Percentiles rank a stretch among this genome's conserved stretches.
These are phyloP conservation scores for pig (Sus scrofa) DNA, from an alignment of 2,113 vertebrate genomes.

Conservation along the genomic window DNA sequence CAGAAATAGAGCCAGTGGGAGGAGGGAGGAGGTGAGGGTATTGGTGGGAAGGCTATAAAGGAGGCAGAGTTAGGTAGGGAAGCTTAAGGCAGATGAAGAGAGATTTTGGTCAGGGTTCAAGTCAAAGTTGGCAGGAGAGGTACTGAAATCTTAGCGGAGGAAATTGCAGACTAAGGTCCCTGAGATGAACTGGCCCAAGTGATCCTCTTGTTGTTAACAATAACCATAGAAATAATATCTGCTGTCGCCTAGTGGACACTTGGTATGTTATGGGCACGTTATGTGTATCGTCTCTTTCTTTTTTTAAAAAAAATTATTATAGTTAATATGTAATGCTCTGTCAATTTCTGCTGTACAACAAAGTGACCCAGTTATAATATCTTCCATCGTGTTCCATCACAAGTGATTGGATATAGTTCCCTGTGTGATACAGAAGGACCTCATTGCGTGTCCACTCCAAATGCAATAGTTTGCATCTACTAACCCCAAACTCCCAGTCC, in stretches of 20 bases:
- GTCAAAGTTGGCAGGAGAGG: not conserved
- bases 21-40: accelerated
- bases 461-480: too few species aligned
- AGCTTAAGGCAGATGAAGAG: not conserved
- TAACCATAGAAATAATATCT: not conserved
- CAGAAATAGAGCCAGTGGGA: not conserved
- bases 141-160: not conserved
- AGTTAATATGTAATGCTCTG: too few species aligned
- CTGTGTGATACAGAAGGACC: too few species aligned
- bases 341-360: too few species aligned
- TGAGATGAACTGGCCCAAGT: not conserved
- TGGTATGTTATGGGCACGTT: not conserved
- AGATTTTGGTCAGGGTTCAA: not conserved
- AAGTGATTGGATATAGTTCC: too few species aligned
- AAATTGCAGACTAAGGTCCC: not conserved
- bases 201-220: not conserved
- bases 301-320: not conserved
- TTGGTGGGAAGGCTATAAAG: not conserved
- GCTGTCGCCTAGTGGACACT: not conserved
- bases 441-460: too few species aligned
- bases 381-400: too few species aligned
- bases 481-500: too few species aligned
- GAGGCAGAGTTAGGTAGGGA: not conserved
- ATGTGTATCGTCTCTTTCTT: not conserved
- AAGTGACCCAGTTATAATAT: too few species aligned